A percentile compares a stretch with the other conserved stretches of the same genome.
These are phyloP conservation scores for Crotophaga sulcirostris DNA, from an alignment of 2,113 vertebrate species.

Conservation along the genomic window DNA sequence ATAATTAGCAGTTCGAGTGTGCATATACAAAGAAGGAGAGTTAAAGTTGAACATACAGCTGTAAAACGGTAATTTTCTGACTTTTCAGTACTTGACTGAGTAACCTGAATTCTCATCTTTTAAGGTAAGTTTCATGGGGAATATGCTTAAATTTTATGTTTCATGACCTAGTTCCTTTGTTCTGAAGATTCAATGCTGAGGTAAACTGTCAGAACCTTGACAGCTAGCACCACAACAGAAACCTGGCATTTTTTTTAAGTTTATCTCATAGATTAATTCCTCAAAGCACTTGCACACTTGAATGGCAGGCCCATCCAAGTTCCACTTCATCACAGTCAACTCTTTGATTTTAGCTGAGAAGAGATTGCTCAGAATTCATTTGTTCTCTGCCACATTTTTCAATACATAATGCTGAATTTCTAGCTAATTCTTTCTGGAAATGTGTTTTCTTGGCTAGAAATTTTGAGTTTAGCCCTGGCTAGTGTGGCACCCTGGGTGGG, in stretches of 20 bases:
- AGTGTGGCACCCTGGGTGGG: not conserved
- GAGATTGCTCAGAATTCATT: not conserved
- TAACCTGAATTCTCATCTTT: not conserved
- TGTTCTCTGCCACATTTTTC: not conserved
- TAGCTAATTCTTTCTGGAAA: not conserved
- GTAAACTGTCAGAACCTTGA: constrained; percentile 60
- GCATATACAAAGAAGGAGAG: not conserved
- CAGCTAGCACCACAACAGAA: constrained; percentile 48
- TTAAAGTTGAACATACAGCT: not conserved
- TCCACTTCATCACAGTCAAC: constrained; percentile 18
- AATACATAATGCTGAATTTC: not conserved
- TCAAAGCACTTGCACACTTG: constrained; percentile 37
- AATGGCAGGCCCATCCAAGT: constrained; percentile 36
- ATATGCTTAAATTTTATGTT: constrained; percentile 49
- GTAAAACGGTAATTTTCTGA: not conserved
- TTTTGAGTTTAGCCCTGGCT: not conserved
- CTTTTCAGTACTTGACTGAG: constrained; percentile 17
- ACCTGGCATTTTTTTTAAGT: not conserved
- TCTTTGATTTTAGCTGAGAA: not conserved
- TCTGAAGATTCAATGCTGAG: not conserved
- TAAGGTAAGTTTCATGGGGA: constrained; percentile 2
- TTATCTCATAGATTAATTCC: constrained; percentile 56
- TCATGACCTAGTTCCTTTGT: constrained; percentile 60
- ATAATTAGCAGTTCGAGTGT: constrained; percentile 5
- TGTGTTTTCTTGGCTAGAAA: not conserved